Evolutionary conservation across 2,113 vertebrate genomes (phyloP).

Genomic region (Nettapus auritus): DNA sequence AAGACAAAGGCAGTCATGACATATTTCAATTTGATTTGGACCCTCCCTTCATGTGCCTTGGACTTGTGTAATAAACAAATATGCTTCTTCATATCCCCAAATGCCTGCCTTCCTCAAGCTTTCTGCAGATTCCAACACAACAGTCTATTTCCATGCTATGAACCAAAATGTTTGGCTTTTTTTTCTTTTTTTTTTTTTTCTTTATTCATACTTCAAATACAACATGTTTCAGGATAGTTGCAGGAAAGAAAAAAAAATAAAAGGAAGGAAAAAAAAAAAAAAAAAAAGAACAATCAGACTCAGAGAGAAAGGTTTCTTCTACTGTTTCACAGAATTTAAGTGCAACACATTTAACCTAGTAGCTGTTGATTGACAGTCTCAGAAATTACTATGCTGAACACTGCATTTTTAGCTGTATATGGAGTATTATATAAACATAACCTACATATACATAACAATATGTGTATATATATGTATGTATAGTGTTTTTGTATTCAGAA

Average conservation of each 20-base stretch:
- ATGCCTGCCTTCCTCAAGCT: neutral
- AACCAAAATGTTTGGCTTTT: neutral
- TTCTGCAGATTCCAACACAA: fast-evolving
- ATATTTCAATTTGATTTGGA: neutral
- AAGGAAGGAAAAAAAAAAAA: neutral
- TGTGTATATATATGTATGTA: neutral
- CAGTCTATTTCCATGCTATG: neutral
- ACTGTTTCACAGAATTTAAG: neutral
- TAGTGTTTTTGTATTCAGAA: neutral
- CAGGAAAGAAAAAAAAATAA: neutral
- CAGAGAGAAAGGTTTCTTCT: neutral
- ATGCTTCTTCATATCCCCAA: neutral
- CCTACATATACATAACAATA: neutral
- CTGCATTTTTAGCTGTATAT: neutral
- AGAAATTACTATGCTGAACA: neutral
- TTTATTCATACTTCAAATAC: neutral
- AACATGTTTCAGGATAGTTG: neutral
- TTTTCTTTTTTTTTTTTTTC: neutral
- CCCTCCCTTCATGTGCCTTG: neutral
- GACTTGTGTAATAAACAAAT: neutral
- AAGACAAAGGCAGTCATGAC: neutral
- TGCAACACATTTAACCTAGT: neutral
- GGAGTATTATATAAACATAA: neutral
- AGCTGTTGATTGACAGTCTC: neutral
- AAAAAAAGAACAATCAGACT: neutral